Evolutionary conservation across 2,797 vertebrate genomes (phyloP).

Genomic region (Cichlasoma orientale): DNA sequence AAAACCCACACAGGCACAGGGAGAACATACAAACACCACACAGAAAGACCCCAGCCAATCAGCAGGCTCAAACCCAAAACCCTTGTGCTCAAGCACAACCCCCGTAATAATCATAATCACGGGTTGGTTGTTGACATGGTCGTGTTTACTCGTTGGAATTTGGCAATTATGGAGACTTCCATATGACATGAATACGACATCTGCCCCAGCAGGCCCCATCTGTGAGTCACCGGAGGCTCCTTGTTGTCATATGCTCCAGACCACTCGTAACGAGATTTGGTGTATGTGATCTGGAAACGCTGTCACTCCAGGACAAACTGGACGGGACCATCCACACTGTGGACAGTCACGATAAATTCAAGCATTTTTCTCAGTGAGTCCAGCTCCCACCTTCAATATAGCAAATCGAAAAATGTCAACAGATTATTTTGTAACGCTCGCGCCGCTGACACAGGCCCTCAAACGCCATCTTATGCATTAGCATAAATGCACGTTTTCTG

Average conservation of each 20-base stretch:
- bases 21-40: neutral
- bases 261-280: conserved; percentile 34
- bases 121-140: conserved; percentile 33
- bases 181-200: conserved; percentile 62
- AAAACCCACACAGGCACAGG: neutral
- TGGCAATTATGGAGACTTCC: conserved; percentile 57
- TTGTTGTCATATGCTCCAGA: conserved; percentile 50
- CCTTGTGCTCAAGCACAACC: neutral
- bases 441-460: neutral
- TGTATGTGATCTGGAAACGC: conserved; percentile 30
- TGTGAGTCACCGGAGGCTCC: conserved; percentile 55
- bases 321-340: neutral
- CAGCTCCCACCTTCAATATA: neutral
- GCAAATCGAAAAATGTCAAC: neutral
- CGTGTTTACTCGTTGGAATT: conserved; percentile 53
- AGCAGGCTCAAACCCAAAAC: neutral
- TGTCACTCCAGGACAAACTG: conserved; percentile 14
- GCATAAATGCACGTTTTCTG: neutral
- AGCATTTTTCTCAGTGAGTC: neutral
- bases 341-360: neutral
- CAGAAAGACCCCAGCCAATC: neutral
- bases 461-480: neutral
- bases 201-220: conserved; percentile 28
- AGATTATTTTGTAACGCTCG: neutral
- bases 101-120: conserved; percentile 21